A percentile compares a stretch with the other conserved stretches of the same genome.
Conservation (phyloP, 2,113 vertebrate genomes). For the Gymnobelideus leadbeateri region DNA sequence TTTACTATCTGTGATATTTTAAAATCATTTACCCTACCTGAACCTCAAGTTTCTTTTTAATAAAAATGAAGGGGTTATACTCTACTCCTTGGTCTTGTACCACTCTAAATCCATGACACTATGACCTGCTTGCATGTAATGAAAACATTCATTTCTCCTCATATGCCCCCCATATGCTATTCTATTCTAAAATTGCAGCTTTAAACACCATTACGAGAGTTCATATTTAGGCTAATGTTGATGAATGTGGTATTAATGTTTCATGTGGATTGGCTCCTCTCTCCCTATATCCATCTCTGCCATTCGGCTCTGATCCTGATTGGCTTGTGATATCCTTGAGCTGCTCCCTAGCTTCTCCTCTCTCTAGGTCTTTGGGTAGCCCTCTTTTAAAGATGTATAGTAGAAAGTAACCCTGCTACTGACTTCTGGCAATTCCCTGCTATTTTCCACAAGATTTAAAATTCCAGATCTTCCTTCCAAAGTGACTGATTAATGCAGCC, state of each 20-base stretch:
- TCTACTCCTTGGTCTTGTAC: neutral
- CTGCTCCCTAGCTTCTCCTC: neutral
- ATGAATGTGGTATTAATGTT: constrained; percentile 54
- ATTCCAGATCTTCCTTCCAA: constrained; percentile 16
- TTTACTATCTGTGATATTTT: neutral
- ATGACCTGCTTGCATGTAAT: constrained; percentile 9
- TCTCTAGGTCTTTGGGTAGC: neutral
- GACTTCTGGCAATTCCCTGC: constrained; percentile 17
- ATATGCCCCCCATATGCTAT: neutral
- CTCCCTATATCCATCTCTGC: constrained; percentile 3
- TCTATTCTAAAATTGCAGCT: constrained; percentile 47
- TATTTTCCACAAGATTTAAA: constrained; percentile 17
- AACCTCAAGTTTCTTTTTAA: neutral
- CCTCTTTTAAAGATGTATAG: neutral
- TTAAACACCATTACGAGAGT: constrained; percentile 25
- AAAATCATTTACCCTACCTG: neutral
- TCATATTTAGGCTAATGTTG: constrained; percentile 33
- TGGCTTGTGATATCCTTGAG: neutral
- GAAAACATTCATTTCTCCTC: constrained; percentile 33
- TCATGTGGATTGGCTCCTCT: constrained; percentile 44
- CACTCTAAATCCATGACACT: neutral
- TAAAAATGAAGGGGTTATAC: neutral
- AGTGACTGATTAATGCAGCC: neutral
- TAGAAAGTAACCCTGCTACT: constrained; percentile 34
- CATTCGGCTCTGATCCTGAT: neutral